phyloP scores from a whole-genome alignment of 2,113 vertebrate genomes.

The Mustelus asterias region DNA sequence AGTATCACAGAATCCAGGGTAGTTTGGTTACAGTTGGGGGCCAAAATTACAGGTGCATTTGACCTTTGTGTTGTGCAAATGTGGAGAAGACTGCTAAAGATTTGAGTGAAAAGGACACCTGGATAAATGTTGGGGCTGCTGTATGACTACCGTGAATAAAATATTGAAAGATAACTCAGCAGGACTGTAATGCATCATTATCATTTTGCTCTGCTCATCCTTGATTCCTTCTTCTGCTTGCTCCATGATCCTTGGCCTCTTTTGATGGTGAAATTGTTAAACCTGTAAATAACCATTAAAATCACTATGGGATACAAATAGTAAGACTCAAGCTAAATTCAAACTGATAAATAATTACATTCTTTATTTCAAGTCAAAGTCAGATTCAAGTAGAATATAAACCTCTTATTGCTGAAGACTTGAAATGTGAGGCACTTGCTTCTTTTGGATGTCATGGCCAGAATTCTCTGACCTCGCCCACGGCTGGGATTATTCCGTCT shows the following conservation, averaged over 20 bases:
- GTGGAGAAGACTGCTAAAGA: neutral
- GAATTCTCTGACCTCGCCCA: too few relatives aligned
- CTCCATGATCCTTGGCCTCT: neutral
- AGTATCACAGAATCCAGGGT: neutral
- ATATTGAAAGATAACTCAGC: neutral
- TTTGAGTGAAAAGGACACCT: neutral
- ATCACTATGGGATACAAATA: too few relatives aligned
- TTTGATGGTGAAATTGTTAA: neutral
- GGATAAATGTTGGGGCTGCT: neutral
- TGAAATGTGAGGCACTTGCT: neutral
- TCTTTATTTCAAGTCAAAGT: neutral
- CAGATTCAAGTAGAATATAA: neutral
- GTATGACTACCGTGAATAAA: neutral
- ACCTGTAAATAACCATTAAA: neutral
- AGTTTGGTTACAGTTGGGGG: neutral
- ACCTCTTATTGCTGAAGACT: neutral
- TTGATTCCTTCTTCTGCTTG: neutral
- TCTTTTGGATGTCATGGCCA: neutral
- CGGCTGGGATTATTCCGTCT: too few relatives aligned
- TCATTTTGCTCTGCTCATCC: neutral
- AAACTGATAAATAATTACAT: neutral
- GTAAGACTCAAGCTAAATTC: too few relatives aligned
- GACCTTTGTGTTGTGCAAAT: neutral
- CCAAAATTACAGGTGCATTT: neutral
- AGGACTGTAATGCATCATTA: neutral